Evolutionary conservation across 2,113 vertebrate species (phyloP).

Genomic region (Pholis gunnellus): DNA sequence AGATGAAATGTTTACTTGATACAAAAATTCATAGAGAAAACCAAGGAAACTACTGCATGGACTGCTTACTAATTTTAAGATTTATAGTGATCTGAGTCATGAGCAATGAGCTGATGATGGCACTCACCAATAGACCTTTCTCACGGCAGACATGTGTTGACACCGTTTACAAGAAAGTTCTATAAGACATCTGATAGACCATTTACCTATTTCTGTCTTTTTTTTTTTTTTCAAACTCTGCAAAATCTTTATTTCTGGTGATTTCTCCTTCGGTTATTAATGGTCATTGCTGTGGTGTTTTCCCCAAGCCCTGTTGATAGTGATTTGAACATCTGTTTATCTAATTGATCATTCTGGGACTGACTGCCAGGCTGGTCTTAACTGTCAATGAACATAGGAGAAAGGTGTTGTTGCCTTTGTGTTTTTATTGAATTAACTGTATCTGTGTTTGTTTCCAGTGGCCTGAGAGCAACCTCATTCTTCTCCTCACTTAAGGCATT

Average conservation of each 20-base stretch:
- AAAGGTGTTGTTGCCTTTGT: conserved; percentile 8
- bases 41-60: not conserved
- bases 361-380: not conserved
- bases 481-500: not conserved
- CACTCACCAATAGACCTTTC: not conserved
- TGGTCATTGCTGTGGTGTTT: not conserved
- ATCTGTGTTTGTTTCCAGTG: conserved; percentile 16
- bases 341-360: not conserved
- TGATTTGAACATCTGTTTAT: not conserved
- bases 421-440: conserved; percentile 27
- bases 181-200: not conserved
- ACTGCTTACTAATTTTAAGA: not conserved
- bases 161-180: not conserved
- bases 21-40: not conserved
- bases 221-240: not conserved
- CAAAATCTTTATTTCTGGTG: not conserved
- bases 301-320: not conserved
- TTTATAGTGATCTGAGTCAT: not conserved
- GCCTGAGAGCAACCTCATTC: not conserved
- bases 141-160: not conserved
- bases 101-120: not conserved
- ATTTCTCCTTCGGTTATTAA: not conserved
- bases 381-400: conserved; percentile 13
- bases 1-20: not conserved
- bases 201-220: not conserved